Conservation (phyloP, 2,113 vertebrate species). For the Aix galericulata region DNA sequence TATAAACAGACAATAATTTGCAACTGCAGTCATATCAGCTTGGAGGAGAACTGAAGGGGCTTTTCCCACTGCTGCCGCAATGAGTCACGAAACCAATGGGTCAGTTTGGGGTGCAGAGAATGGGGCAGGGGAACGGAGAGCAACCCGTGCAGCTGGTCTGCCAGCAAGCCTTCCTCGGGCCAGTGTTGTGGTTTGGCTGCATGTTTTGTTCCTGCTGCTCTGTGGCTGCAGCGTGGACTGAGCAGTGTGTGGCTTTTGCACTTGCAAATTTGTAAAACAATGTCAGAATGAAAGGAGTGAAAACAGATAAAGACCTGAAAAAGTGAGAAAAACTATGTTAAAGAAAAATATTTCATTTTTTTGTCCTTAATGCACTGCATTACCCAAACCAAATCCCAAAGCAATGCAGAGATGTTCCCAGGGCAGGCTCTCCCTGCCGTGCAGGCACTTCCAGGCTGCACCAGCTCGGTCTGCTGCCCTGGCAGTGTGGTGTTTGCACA, state of each 20-base stretch:
- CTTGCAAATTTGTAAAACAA: background rate
- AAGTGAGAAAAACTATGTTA: background rate
- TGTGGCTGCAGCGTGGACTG: accelerated
- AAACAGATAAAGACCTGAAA: background rate
- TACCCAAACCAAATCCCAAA: background rate
- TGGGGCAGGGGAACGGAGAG: too few species aligned
- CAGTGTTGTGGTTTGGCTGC: accelerated
- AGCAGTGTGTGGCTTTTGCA: too few species aligned
- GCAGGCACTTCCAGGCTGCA: accelerated
- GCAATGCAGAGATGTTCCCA: background rate
- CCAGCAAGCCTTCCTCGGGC: accelerated
- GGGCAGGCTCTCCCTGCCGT: background rate
- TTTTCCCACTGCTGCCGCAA: background rate
- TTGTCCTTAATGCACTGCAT: too few species aligned
- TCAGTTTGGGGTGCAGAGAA: background rate
- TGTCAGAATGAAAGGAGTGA: accelerated
- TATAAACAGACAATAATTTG: background rate
- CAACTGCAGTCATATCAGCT: background rate
- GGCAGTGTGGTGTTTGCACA: background rate
- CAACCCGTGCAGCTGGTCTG: accelerated
- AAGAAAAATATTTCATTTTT: background rate
- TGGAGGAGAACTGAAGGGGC: background rate
- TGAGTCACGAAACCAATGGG: background rate
- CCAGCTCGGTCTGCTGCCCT: background rate
- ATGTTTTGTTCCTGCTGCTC: accelerated